Conservation (phyloP, 2,888 invertebrate species). For the Thalpophila matura region DNA sequence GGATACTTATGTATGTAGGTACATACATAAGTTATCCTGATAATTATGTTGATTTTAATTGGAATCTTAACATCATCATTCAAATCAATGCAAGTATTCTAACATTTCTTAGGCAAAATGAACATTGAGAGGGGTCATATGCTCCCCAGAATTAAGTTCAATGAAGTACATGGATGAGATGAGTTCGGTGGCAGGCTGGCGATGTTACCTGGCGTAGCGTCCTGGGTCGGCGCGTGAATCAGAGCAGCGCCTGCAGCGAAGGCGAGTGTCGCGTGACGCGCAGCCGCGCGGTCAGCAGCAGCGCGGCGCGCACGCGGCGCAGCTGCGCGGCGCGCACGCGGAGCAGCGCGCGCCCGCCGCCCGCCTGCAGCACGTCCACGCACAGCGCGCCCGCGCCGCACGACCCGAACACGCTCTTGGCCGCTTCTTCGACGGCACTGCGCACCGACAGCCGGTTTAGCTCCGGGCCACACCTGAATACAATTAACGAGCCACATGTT, state of each 20-base stretch:
- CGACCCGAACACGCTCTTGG: conserved; percentile 45
- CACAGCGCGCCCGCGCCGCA: conserved; percentile 52
- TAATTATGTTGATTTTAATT: too few relatives aligned
- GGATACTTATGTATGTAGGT: too few relatives aligned
- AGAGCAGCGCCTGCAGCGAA: conserved; percentile 45
- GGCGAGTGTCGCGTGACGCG: conserved; percentile 14
- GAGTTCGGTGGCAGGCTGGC: not conserved
- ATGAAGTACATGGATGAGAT: too few relatives aligned
- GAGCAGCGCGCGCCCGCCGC: conserved; percentile 29
- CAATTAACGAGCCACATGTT: conserved; percentile 2
- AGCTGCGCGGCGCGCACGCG: conserved; percentile 42
- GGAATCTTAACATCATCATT: too few relatives aligned
- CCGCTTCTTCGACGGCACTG: conserved; percentile 44
- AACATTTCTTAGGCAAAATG: too few relatives aligned
- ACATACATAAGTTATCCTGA: too few relatives aligned
- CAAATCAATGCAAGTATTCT: too few relatives aligned
- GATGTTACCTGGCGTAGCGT: conserved; percentile 2
- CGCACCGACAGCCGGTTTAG: conserved; percentile 47
- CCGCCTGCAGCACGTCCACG: conserved; percentile 40
- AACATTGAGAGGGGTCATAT: too few relatives aligned
- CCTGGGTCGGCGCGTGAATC: not conserved
- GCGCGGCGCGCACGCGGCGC: conserved; percentile 26
- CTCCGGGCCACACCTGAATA: conserved; percentile 56
- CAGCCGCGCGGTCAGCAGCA: conserved; percentile 12
- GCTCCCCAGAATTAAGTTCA: too few relatives aligned